A percentile compares a stretch with the other conserved stretches of the same genome.
Conservation (phyloP, 2,888 invertebrate genomes). For the Drosophila paranaensis region DNA sequence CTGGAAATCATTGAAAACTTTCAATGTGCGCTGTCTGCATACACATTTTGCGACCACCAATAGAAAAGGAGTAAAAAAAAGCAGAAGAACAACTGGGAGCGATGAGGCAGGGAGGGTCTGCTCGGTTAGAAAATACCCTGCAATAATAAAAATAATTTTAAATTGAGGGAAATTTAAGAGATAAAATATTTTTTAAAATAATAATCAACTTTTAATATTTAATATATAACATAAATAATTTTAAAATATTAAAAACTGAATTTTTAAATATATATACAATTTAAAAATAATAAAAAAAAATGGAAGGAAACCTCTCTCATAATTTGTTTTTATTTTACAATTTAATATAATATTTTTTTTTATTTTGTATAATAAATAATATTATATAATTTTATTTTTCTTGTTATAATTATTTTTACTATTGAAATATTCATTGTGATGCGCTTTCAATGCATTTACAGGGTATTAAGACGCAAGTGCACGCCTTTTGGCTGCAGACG, state of each 20-base stretch:
- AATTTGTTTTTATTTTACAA: too few species aligned
- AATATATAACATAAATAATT: too few species aligned
- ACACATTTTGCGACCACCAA: slow-evolving; percentile 47
- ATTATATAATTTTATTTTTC: too few species aligned
- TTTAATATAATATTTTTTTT: not conserved
- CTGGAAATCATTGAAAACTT: slow-evolving; percentile 75
- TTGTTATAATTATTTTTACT: too few species aligned
- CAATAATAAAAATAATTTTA: not conserved
- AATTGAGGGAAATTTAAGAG: not conserved
- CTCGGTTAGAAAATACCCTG: slow-evolving; percentile 9
- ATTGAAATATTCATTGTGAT: too few species aligned
- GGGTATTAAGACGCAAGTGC: slow-evolving; percentile 30
- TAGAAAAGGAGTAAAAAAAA: slow-evolving; percentile 6
- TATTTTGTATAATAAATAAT: not conserved
- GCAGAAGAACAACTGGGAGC: not conserved
- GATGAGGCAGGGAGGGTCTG: not conserved
- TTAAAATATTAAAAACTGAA: too few species aligned
- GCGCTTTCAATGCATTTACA: not conserved
- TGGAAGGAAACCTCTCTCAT: too few species aligned
- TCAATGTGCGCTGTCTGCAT: slow-evolving; percentile 72
- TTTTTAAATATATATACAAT: too few species aligned
- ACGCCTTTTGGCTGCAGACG: slow-evolving; percentile 47
- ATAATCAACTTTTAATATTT: not conserved
- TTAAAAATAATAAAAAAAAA: too few species aligned
- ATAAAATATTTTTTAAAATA: not conserved